These are phyloP conservation scores for Lasioglossum baleicum DNA, from an alignment of 1,140 invertebrate genomes.

Conservation along the genomic window DNA sequence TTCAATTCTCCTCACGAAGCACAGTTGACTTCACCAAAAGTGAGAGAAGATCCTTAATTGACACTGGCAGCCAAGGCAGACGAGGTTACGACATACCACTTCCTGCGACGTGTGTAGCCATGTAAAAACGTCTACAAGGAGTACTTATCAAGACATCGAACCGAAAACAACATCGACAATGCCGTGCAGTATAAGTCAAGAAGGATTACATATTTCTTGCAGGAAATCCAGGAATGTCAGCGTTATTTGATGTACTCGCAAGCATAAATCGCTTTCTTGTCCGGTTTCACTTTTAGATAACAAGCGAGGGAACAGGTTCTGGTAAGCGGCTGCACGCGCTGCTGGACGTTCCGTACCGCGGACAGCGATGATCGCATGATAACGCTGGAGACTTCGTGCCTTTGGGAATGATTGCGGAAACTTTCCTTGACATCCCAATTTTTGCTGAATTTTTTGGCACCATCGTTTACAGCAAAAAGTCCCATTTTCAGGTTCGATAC, in stretches of 20 bases:
- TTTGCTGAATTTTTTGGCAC: neutral
- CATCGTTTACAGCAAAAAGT: neutral
- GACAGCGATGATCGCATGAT: slow-evolving; percentile 44
- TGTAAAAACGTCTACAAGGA: neutral
- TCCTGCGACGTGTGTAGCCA: neutral
- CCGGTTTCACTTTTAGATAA: slow-evolving; percentile 32
- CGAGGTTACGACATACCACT: neutral
- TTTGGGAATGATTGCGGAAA: slow-evolving; percentile 2
- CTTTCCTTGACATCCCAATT: slow-evolving; percentile 12
- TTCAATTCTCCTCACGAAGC: no score
- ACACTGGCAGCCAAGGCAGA: neutral
- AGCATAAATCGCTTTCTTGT: slow-evolving; percentile 31
- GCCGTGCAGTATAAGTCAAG: neutral
- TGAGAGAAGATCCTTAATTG: neutral
- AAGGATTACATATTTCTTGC: neutral
- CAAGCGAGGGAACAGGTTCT: slow-evolving; percentile 43
- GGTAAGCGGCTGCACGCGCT: slow-evolving; percentile 20
- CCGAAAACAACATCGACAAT: neutral
- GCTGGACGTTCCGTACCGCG: slow-evolving; percentile 36
- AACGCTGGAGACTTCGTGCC: slow-evolving; percentile 10
- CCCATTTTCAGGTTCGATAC: no score
- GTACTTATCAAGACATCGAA: slow-evolving; percentile 17
- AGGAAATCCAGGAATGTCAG: slow-evolving; percentile 23
- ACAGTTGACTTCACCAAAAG: no score
- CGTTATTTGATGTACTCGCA: slow-evolving; percentile 19